A percentile compares a stretch with the other conserved stretches of the same genome.
Evolutionary conservation across 2,113 vertebrate species (phyloP).

Genomic region (Ceyx melanurus): DNA sequence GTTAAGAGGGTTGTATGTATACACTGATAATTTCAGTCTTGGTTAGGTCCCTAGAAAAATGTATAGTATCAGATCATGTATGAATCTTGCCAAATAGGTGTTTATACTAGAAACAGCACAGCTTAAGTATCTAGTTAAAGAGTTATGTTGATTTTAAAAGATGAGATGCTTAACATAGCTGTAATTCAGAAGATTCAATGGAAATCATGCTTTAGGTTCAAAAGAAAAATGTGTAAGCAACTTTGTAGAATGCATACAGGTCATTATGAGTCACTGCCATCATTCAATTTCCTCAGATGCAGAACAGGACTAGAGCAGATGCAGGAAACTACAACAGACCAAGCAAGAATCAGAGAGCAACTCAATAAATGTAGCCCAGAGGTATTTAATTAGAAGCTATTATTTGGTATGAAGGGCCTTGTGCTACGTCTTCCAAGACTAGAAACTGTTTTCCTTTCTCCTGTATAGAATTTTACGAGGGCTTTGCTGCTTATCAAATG

Average conservation of each 20-base stretch:
- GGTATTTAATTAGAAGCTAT: not conserved
- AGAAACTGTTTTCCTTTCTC: not conserved
- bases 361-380: conserved; percentile 20
- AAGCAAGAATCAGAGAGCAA: conserved; percentile 14
- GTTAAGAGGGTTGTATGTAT: not conserved
- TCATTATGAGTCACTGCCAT: not conserved
- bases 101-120: not conserved
- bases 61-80: not conserved
- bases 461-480: not conserved
- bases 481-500: not conserved
- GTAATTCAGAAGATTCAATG: not conserved
- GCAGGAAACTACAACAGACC: not conserved
- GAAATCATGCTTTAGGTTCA: conserved; percentile 9
- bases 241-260: conserved; percentile 47
- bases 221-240: conserved; percentile 43
- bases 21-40: not conserved
- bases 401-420: not conserved
- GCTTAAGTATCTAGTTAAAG: not conserved
- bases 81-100: not conserved
- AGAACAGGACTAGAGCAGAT: conserved; percentile 31
- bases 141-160: not conserved
- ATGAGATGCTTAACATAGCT: not conserved
- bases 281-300: conserved; percentile 18
- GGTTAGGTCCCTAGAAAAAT: not conserved
- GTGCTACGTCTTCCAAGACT: not conserved